Evolutionary conservation across 2,113 vertebrate genomes (phyloP).

Genomic region (Pleuronectes platessa): DNA sequence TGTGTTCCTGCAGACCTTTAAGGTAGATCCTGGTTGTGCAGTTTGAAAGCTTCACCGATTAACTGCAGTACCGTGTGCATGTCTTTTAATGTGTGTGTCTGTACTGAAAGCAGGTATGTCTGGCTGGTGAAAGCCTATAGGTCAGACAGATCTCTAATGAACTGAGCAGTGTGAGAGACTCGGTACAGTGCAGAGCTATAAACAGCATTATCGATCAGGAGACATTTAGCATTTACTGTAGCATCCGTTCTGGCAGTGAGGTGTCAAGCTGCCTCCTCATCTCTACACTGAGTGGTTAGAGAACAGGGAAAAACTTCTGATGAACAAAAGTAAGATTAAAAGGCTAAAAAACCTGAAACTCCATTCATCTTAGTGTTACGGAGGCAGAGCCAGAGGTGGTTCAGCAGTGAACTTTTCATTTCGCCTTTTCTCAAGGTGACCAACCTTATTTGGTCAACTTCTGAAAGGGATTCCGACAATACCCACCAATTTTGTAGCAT

Average conservation of each 20-base stretch:
- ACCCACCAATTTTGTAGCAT: constrained; percentile 50
- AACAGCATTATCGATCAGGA: constrained; percentile 68
- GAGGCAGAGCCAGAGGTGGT: not conserved
- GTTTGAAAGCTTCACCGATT: constrained; percentile 2
- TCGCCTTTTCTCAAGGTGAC: constrained; percentile 56
- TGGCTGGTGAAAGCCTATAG: constrained; percentile 47
- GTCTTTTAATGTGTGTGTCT: constrained; percentile 1
- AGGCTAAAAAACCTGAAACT: not conserved
- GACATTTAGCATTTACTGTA: constrained; percentile 74
- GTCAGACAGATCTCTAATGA: constrained; percentile 66
- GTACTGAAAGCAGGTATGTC: constrained; percentile 9
- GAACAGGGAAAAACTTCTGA: constrained; percentile 23
- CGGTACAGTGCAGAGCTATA: constrained; percentile 20
- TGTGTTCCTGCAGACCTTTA: constrained; percentile 9
- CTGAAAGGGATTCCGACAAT: constrained; percentile 46
- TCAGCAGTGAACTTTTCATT: constrained; percentile 8
- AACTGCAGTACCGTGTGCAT: not conserved
- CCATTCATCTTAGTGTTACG: not conserved
- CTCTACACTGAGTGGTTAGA: constrained; percentile 25
- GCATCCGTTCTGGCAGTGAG: constrained; percentile 34
- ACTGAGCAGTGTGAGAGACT: constrained; percentile 39
- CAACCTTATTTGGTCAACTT: constrained; percentile 13
- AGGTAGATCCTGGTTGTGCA: constrained; percentile 2
- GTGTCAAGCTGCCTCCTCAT: constrained; percentile 48
- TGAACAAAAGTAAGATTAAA: constrained; percentile 21